Evolutionary conservation across 2,113 vertebrate species (phyloP).

Genomic region (Anser cygnoides): DNA sequence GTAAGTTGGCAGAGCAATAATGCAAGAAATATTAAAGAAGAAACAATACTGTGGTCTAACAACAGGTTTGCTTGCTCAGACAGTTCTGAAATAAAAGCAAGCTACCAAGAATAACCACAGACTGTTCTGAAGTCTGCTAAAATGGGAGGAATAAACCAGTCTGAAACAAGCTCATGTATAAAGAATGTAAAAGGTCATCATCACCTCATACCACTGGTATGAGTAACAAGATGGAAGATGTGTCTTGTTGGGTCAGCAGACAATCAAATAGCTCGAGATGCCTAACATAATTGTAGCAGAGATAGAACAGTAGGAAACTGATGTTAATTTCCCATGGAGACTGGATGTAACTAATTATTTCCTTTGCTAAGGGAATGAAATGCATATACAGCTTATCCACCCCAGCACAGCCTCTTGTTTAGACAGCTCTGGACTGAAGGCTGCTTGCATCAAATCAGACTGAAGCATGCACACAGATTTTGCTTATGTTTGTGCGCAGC

Average conservation of each 20-base stretch:
- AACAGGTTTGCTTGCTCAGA: neutral
- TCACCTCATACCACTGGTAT: neutral
- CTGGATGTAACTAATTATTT: neutral
- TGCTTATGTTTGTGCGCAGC: neutral
- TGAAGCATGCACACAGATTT: neutral
- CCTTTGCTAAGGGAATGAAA: neutral
- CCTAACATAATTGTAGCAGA: neutral
- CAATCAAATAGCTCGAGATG: neutral
- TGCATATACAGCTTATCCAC: neutral
- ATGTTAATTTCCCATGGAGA: neutral
- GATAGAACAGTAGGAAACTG: neutral
- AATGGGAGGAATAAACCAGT: neutral
- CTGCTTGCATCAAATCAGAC: neutral
- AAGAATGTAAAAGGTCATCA: neutral
- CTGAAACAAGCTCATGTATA: neutral
- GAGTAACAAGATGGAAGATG: neutral
- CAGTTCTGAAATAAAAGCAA: neutral
- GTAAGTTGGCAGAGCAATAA: accelerated
- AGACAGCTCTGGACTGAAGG: neutral
- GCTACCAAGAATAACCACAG: neutral
- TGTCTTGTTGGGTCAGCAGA: neutral
- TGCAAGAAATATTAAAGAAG: neutral
- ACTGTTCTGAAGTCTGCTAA: accelerated
- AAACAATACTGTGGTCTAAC: neutral
- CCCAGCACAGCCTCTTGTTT: neutral